A percentile compares a stretch with the other conserved stretches of the same genome.
Conservation (phyloP, 2,797 vertebrate species). For the Aeoliscus strigatus region DNA sequence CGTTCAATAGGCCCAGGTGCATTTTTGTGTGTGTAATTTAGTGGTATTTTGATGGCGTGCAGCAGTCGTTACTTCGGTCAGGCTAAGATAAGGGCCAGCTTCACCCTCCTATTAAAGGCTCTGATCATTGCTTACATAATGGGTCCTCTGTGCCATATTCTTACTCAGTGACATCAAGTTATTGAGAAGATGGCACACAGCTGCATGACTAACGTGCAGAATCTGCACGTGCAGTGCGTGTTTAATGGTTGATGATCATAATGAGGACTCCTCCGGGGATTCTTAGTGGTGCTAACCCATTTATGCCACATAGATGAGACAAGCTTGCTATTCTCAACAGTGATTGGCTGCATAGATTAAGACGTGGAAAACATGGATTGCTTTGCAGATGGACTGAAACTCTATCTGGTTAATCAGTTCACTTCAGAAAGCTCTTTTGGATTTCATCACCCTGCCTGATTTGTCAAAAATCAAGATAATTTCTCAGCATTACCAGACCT, state of each 20-base stretch:
- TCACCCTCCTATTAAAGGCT: too few species aligned
- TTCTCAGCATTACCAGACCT: constrained; percentile 25
- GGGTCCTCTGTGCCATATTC: too few species aligned
- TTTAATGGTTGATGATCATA: constrained; percentile 53
- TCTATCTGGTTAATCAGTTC: too few species aligned
- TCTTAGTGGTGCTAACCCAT: constrained; percentile 55
- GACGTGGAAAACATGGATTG: constrained; percentile 18
- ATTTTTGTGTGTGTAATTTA: too few species aligned
- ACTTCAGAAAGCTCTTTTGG: too few species aligned
- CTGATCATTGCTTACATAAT: too few species aligned
- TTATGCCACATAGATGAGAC: constrained; percentile 49
- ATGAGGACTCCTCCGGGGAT: constrained; percentile 40
- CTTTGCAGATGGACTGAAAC: neutral
- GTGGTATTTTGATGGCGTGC: too few species aligned
- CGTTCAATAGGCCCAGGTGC: too few species aligned
- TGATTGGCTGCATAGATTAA: constrained; percentile 13
- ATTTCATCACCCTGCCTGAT: too few species aligned
- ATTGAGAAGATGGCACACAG: constrained; percentile 16
- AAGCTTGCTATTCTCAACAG: constrained; percentile 32
- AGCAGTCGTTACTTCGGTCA: too few species aligned
- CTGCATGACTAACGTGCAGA: constrained; percentile 34
- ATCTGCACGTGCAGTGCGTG: constrained; percentile 20
- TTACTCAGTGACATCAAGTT: constrained; percentile 16
- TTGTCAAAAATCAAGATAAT: constrained; percentile 15
- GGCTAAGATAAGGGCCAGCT: too few species aligned